These are phyloP conservation scores for Catostylus mosaicus DNA, from an alignment of 30 jellyfish, hydroid and myxozoan genomes.

Conservation along the genomic window DNA sequence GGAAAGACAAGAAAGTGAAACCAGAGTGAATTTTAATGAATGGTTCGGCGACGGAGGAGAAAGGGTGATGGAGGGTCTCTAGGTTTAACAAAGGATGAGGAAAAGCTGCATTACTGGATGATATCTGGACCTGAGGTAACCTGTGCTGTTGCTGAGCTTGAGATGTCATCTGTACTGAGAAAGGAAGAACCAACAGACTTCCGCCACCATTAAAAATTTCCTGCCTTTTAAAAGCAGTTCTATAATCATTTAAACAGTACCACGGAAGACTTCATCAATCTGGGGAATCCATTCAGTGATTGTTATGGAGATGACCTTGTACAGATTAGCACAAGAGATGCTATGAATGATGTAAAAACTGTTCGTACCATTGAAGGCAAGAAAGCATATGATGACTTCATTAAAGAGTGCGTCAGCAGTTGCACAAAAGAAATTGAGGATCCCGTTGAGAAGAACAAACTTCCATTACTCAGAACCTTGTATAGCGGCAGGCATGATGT, in stretches of 20 bases:
- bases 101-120: slow-evolving; percentile 16
- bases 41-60: too few relatives aligned
- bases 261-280: too few relatives aligned
- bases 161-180: slow-evolving; percentile 1
- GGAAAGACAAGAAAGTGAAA: too few relatives aligned
- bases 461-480: slow-evolving; percentile 1
- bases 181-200: slow-evolving; percentile 13
- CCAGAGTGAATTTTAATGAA: too few relatives aligned
- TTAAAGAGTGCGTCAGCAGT: not conserved
- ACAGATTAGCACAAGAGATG: slow-evolving; percentile 11
- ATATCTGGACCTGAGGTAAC: slow-evolving; percentile 4
- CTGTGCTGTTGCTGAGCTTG: slow-evolving; percentile 27
- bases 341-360: slow-evolving; percentile 7
- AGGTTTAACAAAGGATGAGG: slow-evolving; percentile 25
- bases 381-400: slow-evolving; percentile 7
- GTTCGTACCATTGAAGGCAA: not conserved
- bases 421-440: slow-evolving; percentile 15
- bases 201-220: not conserved
- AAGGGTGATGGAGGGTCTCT: slow-evolving; percentile 18
- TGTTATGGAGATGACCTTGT: slow-evolving; percentile 7
- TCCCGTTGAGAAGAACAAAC: slow-evolving; percentile 4
- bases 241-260: not conserved
- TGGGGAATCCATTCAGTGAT: slow-evolving; percentile 24
- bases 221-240: slow-evolving; percentile 2
- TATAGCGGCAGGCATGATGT: slow-evolving; percentile 3